Evolutionary conservation across 2,113 vertebrate genomes (phyloP), one percentile per base, ranked within the genome.

Genomic region (Muntiacus muntjak): DNA sequence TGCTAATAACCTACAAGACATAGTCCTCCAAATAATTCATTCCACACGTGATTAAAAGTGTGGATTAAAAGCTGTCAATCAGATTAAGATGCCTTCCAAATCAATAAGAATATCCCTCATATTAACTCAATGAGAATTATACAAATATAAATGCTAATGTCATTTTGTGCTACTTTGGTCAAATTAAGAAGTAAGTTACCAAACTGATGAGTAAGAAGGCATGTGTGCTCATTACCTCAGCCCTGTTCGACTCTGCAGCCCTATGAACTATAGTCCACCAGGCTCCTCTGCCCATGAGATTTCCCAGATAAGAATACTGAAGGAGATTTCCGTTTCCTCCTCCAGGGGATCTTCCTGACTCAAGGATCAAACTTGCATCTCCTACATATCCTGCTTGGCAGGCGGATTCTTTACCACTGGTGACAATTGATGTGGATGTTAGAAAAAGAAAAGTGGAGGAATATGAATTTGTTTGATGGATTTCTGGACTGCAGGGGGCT

Each of bases 381-480:
- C 71, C 71, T 76, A 14, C 1, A 7, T 15, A 26, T 43, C 71
- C 23, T 43, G 71, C 12, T 74, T 76, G 12, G 40, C 23, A 76
- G 40, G 40, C 0, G 0, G 71, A 76, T 76, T 43, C 40, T 43
- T 43, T 26, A 76, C 71, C 40, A 28, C 74, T 28, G 21, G 21
- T n/a, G 17, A 74, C 19, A 3, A 71, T 79, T 71, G 2, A 21
- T 43, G 21, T 67, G 19, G 16, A 7, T 87, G 2, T 86, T 91
- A 93, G 11, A 60, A n/a, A 93, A 92, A 47, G 21, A 91, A 86
- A 40, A 83, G 1, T 30, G 62, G 17, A 5, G 89, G 58, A 86
- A 54, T n/a, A 67, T 16, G 7, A 67, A 94, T 91, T 93, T 94
- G 7, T 54, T 74, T 87, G 25, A 84, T 83, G 90, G 62, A 79